Evolutionary conservation across 2,113 vertebrate species (phyloP), one percentile per base, ranked within the genome.

Genomic region (Oreochromis niloticus): DNA sequence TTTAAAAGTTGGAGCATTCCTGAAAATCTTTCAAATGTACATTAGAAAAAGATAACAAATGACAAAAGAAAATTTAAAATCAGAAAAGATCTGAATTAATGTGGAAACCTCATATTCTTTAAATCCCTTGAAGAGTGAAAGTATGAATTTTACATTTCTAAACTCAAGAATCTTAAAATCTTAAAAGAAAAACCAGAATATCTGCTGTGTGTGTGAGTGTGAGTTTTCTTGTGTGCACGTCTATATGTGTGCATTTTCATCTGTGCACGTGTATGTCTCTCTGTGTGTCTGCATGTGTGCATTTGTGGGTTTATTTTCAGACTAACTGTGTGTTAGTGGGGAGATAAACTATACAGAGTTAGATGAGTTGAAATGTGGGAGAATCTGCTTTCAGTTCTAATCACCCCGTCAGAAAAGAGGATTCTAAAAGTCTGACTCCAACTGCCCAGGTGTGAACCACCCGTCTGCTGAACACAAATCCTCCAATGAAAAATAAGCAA

Each of bases 271-370:
- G 8, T 36, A 12, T 36, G 9, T 63, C 16, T 63, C 5, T 63
- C 9, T 63, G 17, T 36, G 59, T 63, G 32, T n/a, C 59, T 0
- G 0, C 30, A 63, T 34, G 59, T 36, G 59, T 63, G 59, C 59
- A 63, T 7, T 0, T 63, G 59, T 63, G 59, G 59, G 59, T 4
- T 63, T 63, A 63, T 36, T 63, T 34, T 63, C 16, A 63, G 59
- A 63, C 30, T 63, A 36, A 63, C 32, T 36, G 17, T n/a, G 61
- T 66, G 17, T 66, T 66, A 66, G 32, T 66, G 10, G 36, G 59
- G 59, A 36, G 17, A 63, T 36, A 34, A 63, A 63, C 30, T 63
- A 34, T 63, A 36, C 59, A 63, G 59, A 63, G 32, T 63, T 63
- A 36, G 2, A 63, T 63, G 32, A 63, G 32, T 63, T n/a, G 59